These are phyloP conservation scores for Andricus curvator DNA, from an alignment of 2,888 invertebrate genomes.

Conservation along the genomic window DNA sequence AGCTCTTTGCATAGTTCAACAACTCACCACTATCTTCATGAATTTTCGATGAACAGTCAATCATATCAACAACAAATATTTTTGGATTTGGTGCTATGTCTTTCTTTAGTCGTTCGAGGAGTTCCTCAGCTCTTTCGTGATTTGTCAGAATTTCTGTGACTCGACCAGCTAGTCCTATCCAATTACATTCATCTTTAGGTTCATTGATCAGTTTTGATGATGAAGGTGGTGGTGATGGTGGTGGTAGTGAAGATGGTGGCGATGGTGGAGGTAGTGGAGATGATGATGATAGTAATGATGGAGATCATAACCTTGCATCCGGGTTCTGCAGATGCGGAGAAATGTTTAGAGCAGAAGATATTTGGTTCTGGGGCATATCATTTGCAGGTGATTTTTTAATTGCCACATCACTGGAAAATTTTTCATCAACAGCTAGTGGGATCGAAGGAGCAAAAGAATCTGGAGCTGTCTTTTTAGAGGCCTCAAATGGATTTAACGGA, in stretches of 20 bases:
- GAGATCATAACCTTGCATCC: not conserved
- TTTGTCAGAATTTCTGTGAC: not conserved
- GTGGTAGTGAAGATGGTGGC: too few relatives aligned
- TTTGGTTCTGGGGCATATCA: too few relatives aligned
- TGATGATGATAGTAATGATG: not conserved
- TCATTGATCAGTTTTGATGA: too few relatives aligned
- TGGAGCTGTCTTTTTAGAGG: too few relatives aligned
- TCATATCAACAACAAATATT: not conserved
- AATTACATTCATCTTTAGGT: too few relatives aligned
- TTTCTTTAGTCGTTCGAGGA: conserved; percentile 30
- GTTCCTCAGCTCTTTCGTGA: not conserved
- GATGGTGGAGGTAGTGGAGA: not conserved
- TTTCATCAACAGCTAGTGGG: too few relatives aligned
- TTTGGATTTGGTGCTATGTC: not conserved
- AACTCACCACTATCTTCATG: not conserved
- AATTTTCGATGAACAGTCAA: not conserved
- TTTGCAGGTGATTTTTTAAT: too few relatives aligned
- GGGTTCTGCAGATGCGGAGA: too few relatives aligned
- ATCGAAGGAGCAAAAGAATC: too few relatives aligned
- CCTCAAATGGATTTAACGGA: too few relatives aligned
- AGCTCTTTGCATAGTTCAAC: not conserved
- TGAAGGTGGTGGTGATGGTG: not conserved
- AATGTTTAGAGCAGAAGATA: too few relatives aligned
- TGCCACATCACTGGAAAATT: too few relatives aligned
- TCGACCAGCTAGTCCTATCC: not conserved